phyloP scores from a whole-genome alignment of 2,888 invertebrate genomes.

The Pollenia amentaria region DNA sequence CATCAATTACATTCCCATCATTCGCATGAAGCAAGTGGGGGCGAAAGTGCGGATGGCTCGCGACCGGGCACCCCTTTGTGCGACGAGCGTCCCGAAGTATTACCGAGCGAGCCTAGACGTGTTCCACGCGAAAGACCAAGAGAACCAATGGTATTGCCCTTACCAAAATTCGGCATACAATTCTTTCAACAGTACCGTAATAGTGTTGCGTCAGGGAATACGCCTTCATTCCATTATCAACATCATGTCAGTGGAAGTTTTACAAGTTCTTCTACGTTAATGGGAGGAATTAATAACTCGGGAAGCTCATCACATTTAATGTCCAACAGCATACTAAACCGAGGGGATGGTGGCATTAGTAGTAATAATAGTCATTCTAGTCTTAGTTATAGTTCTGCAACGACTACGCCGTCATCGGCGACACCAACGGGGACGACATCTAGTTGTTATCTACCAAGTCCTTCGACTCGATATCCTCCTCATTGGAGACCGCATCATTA shows the following conservation, averaged over 20 bases:
- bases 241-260: constrained; percentile 75
- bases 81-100: constrained; percentile 91
- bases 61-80: constrained; percentile 94
- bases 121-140: constrained; percentile 86
- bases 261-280: constrained; percentile 77
- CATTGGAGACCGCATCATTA: constrained; percentile 80
- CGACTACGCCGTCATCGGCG: constrained; percentile 76
- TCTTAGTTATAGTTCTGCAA: constrained; percentile 81
- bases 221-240: constrained; percentile 75
- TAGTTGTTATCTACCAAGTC: constrained; percentile 73
- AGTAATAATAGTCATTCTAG: constrained; percentile 82
- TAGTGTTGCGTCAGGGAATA: constrained; percentile 71
- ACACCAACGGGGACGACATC: constrained; percentile 75
- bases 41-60: constrained; percentile 89
- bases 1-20: constrained; percentile 86
- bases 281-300: constrained; percentile 48
- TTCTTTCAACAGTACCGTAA: constrained; percentile 85
- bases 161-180: constrained; percentile 94
- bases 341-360: constrained; percentile 76
- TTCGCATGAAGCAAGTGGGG: constrained; percentile 86
- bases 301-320: constrained; percentile 75
- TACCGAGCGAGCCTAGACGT: constrained; percentile 91
- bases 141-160: constrained; percentile 92
- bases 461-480: constrained; percentile 77
- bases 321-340: constrained; percentile 78